Percentiles rank a stretch among this genome's conserved stretches.
Evolutionary conservation across 2,113 vertebrate species (phyloP).

Genomic region (Entosphenus tridentatus): DNA sequence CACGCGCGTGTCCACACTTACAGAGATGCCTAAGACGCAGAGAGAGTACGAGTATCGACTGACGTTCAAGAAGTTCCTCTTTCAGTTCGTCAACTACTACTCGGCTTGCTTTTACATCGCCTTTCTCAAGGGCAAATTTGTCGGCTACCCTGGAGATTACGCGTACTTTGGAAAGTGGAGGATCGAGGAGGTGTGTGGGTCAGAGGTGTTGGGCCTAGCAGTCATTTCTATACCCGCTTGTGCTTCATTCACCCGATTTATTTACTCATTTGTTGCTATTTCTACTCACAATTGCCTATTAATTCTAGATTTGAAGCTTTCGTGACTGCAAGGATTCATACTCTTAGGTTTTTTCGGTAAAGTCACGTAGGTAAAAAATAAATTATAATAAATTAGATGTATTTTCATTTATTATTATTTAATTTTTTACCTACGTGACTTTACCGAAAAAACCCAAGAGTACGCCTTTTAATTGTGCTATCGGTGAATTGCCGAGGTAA

Average conservation of each 20-base stretch:
- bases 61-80: slow-evolving; percentile 86
- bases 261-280: neutral
- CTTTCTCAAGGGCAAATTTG: slow-evolving; percentile 69
- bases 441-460: neutral
- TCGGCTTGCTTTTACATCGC: slow-evolving; percentile 89
- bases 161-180: slow-evolving; percentile 62
- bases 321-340: neutral
- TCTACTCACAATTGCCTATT: neutral
- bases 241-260: neutral
- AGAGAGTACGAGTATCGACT: slow-evolving; percentile 77
- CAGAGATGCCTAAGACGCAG: slow-evolving; percentile 69
- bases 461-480: too few relatives aligned
- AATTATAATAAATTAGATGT: too few relatives aligned
- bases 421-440: too few relatives aligned
- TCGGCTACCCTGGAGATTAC: slow-evolving; percentile 48
- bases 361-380: too few relatives aligned
- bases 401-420: too few relatives aligned
- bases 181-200: slow-evolving; percentile 48
- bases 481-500: too few relatives aligned
- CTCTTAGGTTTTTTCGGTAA: too few relatives aligned
- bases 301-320: neutral
- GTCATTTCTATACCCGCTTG: neutral
- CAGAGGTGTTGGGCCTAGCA: neutral
- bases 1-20: neutral
- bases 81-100: slow-evolving; percentile 90